phyloP scores from a whole-genome alignment of 2,113 vertebrate genomes.

The Grantiella picta region DNA sequence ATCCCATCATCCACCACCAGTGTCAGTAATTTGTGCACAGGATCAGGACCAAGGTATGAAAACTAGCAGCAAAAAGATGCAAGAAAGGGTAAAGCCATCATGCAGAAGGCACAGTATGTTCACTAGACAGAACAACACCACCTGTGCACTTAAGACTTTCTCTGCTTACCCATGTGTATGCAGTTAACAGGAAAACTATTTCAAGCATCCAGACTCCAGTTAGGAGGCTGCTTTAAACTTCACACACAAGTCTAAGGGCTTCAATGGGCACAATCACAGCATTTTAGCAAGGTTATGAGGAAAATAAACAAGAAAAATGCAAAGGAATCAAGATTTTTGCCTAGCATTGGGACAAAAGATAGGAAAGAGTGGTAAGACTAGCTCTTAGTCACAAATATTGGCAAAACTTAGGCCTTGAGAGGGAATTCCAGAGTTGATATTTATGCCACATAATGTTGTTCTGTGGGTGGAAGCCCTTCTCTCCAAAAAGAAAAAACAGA shows the following conservation, averaged over 20 bases:
- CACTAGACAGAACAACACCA: constrained; percentile 6
- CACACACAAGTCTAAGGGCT: background rate
- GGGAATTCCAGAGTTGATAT: background rate
- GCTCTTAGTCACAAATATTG: background rate
- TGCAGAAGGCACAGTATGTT: constrained; percentile 27
- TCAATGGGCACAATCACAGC: background rate
- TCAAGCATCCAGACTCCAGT: background rate
- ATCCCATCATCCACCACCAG: constrained; percentile 97
- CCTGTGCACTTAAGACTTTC: background rate
- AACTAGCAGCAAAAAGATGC: constrained; percentile 78
- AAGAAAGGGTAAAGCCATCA: constrained; percentile 49
- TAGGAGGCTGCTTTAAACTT: background rate
- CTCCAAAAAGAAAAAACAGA: background rate
- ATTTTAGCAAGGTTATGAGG: background rate
- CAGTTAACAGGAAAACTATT: background rate
- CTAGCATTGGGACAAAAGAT: background rate
- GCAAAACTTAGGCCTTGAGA: background rate
- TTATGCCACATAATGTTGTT: background rate
- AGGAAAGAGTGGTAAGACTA: background rate
- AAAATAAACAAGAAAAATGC: background rate
- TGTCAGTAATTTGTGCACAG: constrained; percentile 92
- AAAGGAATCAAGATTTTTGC: background rate
- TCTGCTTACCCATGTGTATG: background rate
- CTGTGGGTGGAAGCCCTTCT: background rate
- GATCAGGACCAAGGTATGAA: constrained; percentile 93